These are phyloP conservation scores for Protophormia terraenovae DNA, from an alignment of 2,888 invertebrate genomes.

Conservation along the genomic window DNA sequence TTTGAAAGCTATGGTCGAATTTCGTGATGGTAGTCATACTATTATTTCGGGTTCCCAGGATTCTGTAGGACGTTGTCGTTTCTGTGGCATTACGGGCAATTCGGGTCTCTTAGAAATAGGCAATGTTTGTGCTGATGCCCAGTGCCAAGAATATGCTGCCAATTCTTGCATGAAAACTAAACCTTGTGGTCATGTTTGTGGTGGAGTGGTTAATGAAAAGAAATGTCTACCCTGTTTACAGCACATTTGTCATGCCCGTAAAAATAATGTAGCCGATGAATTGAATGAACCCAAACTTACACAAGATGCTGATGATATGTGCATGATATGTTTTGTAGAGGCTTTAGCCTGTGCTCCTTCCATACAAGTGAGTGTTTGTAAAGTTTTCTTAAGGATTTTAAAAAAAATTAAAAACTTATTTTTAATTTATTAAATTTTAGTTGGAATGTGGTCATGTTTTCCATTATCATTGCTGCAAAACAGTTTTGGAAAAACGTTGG, in stretches of 20 bases:
- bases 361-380: conserved; percentile 85
- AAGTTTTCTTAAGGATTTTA: neutral
- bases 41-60: conserved; percentile 82
- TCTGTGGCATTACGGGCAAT: conserved; percentile 93
- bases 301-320: conserved; percentile 99
- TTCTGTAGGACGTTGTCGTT: conserved; percentile 90
- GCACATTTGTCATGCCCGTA: conserved; percentile 86
- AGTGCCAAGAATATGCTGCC: conserved; percentile 89
- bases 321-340: conserved; percentile 99
- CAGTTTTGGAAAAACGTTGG: conserved; percentile 93
- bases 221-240: conserved; percentile 94
- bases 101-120: conserved; percentile 94
- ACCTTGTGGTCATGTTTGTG: conserved; percentile 95
- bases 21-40: conserved; percentile 87
- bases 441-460: conserved; percentile 97
- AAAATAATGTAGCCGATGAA: conserved; percentile 78
- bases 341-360: conserved; percentile 97
- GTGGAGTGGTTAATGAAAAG: conserved; percentile 93
- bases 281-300: conserved; percentile 84
- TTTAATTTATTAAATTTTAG: conserved; percentile 81
- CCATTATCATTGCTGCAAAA: conserved; percentile 94
- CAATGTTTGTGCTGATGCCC: conserved; percentile 95
- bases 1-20: conserved; percentile 94
- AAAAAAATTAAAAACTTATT: neutral
- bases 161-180: conserved; percentile 91